A percentile compares a stretch with the other conserved stretches of the same genome.
phyloP scores from a whole-genome alignment of 1,140 invertebrate species.

The Drosophila orosa region DNA sequence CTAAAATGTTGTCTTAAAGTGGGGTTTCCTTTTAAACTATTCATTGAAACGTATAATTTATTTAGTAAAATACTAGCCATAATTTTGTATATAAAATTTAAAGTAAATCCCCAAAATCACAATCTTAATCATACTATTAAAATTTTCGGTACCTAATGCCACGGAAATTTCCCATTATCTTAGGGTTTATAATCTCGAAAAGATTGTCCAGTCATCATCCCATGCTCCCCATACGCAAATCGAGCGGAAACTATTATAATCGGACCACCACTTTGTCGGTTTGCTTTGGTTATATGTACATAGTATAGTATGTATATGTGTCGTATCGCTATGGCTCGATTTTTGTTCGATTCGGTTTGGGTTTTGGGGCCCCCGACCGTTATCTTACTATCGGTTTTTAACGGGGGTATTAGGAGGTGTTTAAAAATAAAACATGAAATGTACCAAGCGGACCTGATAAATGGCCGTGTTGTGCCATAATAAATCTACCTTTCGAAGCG shows the following conservation, averaged over 20 bases:
- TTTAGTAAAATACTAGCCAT: background rate
- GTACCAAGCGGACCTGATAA: constrained; percentile 64
- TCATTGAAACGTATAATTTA: background rate
- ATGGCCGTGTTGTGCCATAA: constrained; percentile 26
- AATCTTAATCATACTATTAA: background rate
- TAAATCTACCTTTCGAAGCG: constrained; percentile 53
- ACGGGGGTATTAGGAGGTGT: constrained; percentile 54
- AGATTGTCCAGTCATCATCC: constrained; percentile 37
- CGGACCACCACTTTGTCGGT: constrained; percentile 37
- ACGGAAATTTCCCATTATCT: constrained; percentile 36
- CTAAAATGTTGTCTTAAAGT: background rate
- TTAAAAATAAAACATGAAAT: constrained; percentile 76
- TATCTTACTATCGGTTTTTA: constrained; percentile 29
- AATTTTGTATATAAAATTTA: background rate
- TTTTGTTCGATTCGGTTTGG: constrained; percentile 16
- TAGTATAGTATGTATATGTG: background rate
- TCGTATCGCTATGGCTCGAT: constrained; percentile 8
- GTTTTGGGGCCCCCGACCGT: constrained; percentile 16
- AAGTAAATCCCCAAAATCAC: background rate
- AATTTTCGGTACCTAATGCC: background rate
- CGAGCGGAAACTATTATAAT: constrained; percentile 44
- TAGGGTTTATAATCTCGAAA: constrained; percentile 11
- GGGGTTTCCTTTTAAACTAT: too few relatives aligned
- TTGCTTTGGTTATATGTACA: background rate
- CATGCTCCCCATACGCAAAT: constrained; percentile 31